Evolutionary conservation across 2,797 vertebrate species (phyloP).

Genomic region (Capromys pilorides): DNA sequence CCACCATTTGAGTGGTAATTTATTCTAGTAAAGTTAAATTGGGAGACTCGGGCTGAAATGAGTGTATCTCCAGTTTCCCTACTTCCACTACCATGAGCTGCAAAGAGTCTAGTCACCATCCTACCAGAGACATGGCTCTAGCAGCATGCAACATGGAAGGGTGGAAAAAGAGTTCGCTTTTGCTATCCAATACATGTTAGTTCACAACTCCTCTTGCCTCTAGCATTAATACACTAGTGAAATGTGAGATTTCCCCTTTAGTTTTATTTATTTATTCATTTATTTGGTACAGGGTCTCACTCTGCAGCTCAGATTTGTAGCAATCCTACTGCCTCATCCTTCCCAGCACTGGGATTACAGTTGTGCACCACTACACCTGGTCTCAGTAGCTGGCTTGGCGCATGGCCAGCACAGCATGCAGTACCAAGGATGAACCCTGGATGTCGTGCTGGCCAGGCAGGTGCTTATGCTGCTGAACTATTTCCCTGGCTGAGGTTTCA

Average conservation of each 20-base stretch:
- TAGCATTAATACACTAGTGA: not conserved
- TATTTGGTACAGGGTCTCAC: too few relatives aligned
- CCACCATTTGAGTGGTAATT: slow-evolving; percentile 5
- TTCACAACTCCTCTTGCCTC: not conserved
- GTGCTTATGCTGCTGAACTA: too few relatives aligned
- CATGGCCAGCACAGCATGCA: too few relatives aligned
- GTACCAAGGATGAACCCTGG: too few relatives aligned
- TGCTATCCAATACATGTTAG: not conserved
- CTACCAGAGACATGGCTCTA: not conserved
- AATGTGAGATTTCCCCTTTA: not conserved
- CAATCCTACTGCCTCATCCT: too few relatives aligned
- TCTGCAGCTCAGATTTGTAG: too few relatives aligned
- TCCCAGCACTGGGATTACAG: too few relatives aligned
- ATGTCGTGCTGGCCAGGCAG: too few relatives aligned
- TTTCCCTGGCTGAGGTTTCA: not conserved
- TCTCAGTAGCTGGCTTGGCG: too few relatives aligned
- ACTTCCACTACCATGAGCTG: not conserved
- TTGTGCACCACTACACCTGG: too few relatives aligned
- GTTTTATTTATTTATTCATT: too few relatives aligned
- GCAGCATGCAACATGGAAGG: not conserved
- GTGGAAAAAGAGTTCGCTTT: not conserved
- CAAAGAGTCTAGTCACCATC: not conserved
- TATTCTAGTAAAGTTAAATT: not conserved
- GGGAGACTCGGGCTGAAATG: not conserved
- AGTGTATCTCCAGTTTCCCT: not conserved